phyloP scores from a whole-genome alignment of 2,797 vertebrate genomes.

The Nasua narica region DNA sequence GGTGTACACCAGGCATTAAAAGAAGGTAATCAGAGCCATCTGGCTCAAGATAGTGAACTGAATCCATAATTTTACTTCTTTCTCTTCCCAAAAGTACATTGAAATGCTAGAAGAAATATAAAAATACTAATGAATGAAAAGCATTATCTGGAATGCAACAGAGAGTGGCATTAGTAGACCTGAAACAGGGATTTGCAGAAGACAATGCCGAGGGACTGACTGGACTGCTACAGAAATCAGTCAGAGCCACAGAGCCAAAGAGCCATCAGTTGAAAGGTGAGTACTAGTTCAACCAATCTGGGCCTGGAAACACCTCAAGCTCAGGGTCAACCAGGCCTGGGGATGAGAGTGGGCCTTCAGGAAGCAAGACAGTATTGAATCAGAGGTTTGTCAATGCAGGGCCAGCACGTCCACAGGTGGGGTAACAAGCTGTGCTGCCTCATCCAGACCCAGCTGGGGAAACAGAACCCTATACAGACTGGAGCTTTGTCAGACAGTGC shows the following conservation, averaged over 20 bases:
- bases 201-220: neutral
- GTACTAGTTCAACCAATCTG: neutral
- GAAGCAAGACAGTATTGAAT: neutral
- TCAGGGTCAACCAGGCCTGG: neutral
- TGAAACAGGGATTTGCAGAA: neutral
- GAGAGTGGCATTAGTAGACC: neutral
- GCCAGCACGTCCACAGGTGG: neutral
- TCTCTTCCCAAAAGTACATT: neutral
- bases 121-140: conserved; percentile 5
- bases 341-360: neutral
- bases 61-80: conserved; percentile 1
- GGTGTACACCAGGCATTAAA: neutral
- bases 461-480: neutral
- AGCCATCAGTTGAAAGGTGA: neutral
- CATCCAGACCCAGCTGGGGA: neutral
- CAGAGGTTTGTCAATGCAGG: neutral
- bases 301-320: neutral
- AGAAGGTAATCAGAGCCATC: neutral
- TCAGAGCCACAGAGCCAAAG: neutral
- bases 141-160: neutral
- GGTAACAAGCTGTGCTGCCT: neutral
- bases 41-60: neutral
- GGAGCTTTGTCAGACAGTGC: neutral
- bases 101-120: neutral
- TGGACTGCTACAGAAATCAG: neutral